Base-by-base conservation (phyloP, 2,113 vertebrate genomes). In the Pygoscelis adeliae region DNA sequence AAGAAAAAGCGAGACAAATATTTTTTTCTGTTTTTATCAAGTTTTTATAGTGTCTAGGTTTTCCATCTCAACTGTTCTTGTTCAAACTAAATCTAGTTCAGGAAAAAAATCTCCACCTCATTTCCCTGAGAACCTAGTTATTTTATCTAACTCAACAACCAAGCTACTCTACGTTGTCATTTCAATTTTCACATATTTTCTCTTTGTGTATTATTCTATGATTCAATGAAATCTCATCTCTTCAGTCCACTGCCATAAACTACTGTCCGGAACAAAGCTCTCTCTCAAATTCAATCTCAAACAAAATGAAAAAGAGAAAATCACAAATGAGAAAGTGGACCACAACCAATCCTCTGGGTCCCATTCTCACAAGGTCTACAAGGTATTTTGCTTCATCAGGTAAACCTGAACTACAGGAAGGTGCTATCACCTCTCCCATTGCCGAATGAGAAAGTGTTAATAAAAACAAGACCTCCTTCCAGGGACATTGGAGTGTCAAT, bases 121-220 rank as follows among this genome's bases (percentile, higher is more conserved):
- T 97, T 97, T 98, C 93, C 95, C 81, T 96, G 94, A 94, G 95
- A 97, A 94, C 78, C 88, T 87, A 93, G 91, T 96, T 92, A 96
- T 97, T 97, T 97, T 97, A 97, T 96, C 96, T 97, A 97, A 83
- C 86, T 97, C 97, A 97, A 84, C 96, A 97, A 96, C 91, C 95
- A 94, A 97, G 93, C 94, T 97, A 96, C 94, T 97, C 97, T 97
- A 97, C 92, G 96, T 95, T 97, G 96, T 95, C 96, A 98, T 98
- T 98, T 98, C 97, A 98, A 98, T 97, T 98, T 98, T 98, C 97
- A 97, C 94, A 96, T 97, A 97, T 97, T 98, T 97, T 97, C 95
- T 97, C 67, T 96, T 87, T 94, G 94, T 97, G 90, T 94, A 97
- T 97, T 97, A 95, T 92, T 98, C 95, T 89, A 55, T 95, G 93